Evolutionary conservation across 2,113 vertebrate species (phyloP).

Genomic region (Brachyistius frenatus): DNA sequence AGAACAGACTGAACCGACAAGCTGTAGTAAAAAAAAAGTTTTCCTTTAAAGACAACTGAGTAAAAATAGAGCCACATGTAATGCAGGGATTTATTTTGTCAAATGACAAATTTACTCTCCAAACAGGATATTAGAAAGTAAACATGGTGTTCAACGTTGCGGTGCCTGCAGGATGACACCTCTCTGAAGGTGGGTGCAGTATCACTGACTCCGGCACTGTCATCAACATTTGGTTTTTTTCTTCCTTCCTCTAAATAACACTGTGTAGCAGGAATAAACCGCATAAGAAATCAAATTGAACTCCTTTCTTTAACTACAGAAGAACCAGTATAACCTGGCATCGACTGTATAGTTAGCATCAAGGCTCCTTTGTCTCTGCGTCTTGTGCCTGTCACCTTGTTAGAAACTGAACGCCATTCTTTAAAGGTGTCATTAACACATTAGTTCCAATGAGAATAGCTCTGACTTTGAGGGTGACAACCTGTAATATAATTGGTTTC

Average conservation of each 20-base stretch:
- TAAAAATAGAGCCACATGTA: neutral
- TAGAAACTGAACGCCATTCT: conserved; percentile 35
- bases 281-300: conserved; percentile 36
- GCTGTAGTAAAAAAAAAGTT: neutral
- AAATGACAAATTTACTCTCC: conserved; percentile 10
- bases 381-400: conserved; percentile 31
- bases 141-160: conserved; percentile 25
- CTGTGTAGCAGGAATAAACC: conserved; percentile 30
- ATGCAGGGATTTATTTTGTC: neutral
- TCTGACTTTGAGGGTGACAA: conserved; percentile 22
- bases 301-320: conserved; percentile 21
- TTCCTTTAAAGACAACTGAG: neutral
- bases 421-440: conserved; percentile 48
- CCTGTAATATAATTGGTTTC: conserved; percentile 32
- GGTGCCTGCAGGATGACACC: conserved; percentile 24
- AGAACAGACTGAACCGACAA: neutral
- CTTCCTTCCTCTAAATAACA: conserved; percentile 20
- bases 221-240: conserved; percentile 13
- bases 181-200: conserved; percentile 12
- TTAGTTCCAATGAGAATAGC: conserved; percentile 41
- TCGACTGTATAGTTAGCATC: conserved; percentile 34
- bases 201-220: neutral
- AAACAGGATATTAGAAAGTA: neutral
- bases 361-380: conserved; percentile 26
- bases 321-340: conserved; percentile 23